These are phyloP conservation scores for Pelecanus crispus DNA, from an alignment of 2,113 vertebrate genomes.

Conservation along the genomic window DNA sequence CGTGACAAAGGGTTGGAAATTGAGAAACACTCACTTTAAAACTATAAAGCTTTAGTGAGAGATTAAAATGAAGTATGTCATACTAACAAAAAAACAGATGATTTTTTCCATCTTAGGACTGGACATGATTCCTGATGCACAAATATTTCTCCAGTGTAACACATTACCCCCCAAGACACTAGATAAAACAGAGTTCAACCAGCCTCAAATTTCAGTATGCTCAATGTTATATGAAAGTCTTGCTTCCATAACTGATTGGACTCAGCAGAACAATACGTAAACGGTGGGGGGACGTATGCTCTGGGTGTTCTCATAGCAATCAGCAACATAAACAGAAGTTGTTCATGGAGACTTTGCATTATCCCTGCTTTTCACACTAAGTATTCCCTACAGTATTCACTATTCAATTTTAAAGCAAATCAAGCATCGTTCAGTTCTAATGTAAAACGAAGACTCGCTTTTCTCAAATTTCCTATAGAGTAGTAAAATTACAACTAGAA, in stretches of 20 bases:
- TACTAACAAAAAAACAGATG: not conserved
- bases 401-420: not conserved
- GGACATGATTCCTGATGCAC: not conserved
- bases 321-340: not conserved
- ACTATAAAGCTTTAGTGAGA: not conserved
- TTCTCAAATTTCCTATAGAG: not conserved
- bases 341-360: not conserved
- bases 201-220: not conserved
- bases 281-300: rapidly evolving
- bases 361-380: not conserved
- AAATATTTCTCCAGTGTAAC: not conserved
- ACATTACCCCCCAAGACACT: not conserved
- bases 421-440: not conserved
- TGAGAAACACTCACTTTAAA: not conserved
- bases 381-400: not conserved
- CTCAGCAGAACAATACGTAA: not conserved
- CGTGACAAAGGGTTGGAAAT: not conserved
- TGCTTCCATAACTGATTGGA: not conserved
- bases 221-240: not conserved
- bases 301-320: not conserved
- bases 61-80: not conserved
- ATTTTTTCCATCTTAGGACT: not conserved
- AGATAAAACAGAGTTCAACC: not conserved
- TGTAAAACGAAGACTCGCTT: not conserved
- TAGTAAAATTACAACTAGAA: not conserved